Conservation (phyloP, 2,888 invertebrate genomes). For the Ypsolopha sequella region DNA sequence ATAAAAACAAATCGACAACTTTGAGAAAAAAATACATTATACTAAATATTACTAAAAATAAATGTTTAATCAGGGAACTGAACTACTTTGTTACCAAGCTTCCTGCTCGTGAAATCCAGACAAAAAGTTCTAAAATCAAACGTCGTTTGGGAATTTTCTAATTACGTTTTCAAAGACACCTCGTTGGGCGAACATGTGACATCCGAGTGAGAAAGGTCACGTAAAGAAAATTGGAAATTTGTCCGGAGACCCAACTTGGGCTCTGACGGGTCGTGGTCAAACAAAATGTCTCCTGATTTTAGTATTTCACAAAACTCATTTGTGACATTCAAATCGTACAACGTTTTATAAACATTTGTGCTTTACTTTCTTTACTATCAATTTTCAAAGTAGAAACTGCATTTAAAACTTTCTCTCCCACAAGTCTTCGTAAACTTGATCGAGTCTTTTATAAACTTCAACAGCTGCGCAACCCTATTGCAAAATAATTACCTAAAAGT, state of each 20-base stretch:
- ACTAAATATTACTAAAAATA: not conserved
- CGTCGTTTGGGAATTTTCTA: constrained; percentile 67
- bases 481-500: constrained; percentile 62
- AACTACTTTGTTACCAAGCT: constrained; percentile 50
- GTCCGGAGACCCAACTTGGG: constrained; percentile 15
- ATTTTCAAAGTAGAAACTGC: not conserved
- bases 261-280: constrained; percentile 16
- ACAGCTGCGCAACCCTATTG: constrained; percentile 63
- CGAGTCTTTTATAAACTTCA: constrained; percentile 18
- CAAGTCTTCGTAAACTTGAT: not conserved
- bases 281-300: constrained; percentile 45
- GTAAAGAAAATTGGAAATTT: constrained; percentile 59
- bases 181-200: constrained; percentile 66
- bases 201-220: constrained; percentile 63
- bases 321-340: constrained; percentile 13
- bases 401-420: not conserved
- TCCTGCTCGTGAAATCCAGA: constrained; percentile 32
- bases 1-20: not conserved
- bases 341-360: not conserved
- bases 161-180: constrained; percentile 70
- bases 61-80: constrained; percentile 23
- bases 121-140: constrained; percentile 33
- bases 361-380: not conserved
- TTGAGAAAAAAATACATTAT: not conserved
- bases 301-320: constrained; percentile 48